Evolutionary conservation across 1,140 invertebrate species (phyloP).

Genomic region (Apis dorsata): DNA sequence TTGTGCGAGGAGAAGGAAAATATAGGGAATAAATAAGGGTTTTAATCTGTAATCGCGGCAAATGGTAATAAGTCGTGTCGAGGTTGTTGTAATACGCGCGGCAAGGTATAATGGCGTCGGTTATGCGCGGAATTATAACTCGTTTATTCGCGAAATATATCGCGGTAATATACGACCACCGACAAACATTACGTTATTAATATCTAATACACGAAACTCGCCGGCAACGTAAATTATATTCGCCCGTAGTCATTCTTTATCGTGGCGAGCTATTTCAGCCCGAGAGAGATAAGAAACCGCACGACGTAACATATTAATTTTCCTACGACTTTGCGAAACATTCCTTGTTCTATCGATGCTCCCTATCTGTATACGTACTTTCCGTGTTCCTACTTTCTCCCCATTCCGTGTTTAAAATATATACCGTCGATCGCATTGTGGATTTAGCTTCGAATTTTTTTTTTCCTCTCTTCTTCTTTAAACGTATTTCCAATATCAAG

Average conservation of each 20-base stretch:
- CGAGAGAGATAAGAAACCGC: background rate
- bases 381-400: background rate
- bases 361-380: background rate
- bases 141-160: slow-evolving; percentile 1
- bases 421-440: background rate
- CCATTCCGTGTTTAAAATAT: background rate
- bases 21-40: background rate
- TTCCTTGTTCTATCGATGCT: background rate
- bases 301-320: background rate
- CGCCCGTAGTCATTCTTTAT: background rate
- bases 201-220: slow-evolving; percentile 16
- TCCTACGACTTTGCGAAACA: background rate
- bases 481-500: too few species aligned
- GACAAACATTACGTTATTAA: slow-evolving; percentile 16
- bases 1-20: background rate
- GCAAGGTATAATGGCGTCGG: background rate
- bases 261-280: background rate
- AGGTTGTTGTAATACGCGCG: background rate
- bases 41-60: background rate
- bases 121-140: slow-evolving; percentile 13
- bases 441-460: background rate
- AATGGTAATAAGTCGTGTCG: background rate
- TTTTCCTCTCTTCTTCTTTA: background rate
- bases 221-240: slow-evolving; percentile 14
- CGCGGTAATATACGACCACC: background rate